A percentile compares a stretch with the other conserved stretches of the same genome.
phyloP scores from a whole-genome alignment of 2,113 vertebrate genomes.

The Pongo abelii region DNA sequence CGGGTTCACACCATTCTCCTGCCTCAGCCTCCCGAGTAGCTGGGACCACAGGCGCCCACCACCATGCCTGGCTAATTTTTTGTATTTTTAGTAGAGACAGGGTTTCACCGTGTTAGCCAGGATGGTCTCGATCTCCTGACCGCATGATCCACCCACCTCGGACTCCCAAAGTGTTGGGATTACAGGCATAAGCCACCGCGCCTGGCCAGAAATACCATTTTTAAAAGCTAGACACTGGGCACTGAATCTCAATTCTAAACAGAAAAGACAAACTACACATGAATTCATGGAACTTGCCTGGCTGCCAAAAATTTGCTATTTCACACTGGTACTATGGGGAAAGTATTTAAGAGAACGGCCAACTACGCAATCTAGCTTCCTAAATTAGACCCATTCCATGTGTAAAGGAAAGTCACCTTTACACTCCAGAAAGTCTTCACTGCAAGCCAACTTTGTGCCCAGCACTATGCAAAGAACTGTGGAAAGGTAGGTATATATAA shows the following conservation, averaged over 20 bases:
- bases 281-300: conserved; percentile 53
- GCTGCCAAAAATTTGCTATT: conserved; percentile 70
- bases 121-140: too few relatives aligned
- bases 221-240: conserved; percentile 37
- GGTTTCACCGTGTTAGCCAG: too few relatives aligned
- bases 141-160: too few relatives aligned
- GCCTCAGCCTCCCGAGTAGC: too few relatives aligned
- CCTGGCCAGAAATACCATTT: conserved; percentile 40
- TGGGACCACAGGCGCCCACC: too few relatives aligned
- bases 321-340: conserved; percentile 44
- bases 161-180: too few relatives aligned
- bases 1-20: too few relatives aligned
- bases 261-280: conserved; percentile 54
- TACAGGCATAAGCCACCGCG: too few relatives aligned
- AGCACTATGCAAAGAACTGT: background rate
- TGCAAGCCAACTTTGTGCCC: background rate
- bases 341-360: conserved; percentile 56
- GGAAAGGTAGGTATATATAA: background rate
- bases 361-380: conserved; percentile 49
- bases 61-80: too few relatives aligned
- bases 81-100: too few relatives aligned
- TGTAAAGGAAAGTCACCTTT: conserved; percentile 33
- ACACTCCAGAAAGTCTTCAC: background rate
- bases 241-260: conserved; percentile 55
- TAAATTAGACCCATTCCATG: conserved; percentile 63